Base-by-base conservation (phyloP, 2,888 invertebrate genomes). In the Vannuccia rotundouncinata region DNA sequence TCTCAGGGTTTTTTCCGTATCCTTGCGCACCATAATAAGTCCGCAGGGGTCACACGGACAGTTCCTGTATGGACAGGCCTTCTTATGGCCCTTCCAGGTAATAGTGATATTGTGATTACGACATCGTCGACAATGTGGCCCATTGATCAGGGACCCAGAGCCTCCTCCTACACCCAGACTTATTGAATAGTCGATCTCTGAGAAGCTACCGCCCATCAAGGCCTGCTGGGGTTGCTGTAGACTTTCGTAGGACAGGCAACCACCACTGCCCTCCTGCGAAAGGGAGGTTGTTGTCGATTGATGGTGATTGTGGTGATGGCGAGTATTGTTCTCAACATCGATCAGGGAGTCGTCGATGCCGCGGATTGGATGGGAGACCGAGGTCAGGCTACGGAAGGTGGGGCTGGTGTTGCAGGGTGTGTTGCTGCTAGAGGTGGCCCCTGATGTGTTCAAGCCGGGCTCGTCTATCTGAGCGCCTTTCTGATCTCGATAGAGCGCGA, bases 401-500 rank as follows among this genome's bases (percentile, higher is more conserved):
- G 59, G 1, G 1, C 29, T 30, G 27, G 77, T 30, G 27, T 10
- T 10, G 1, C 59, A 0, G 1, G 59, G 45, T 25, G 28, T n/a
- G 77, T 22, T 73, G 25, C 27, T 28, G 27, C 29, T 31, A 5
- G 31, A 75, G 22, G 10, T 22, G 2, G n/a, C 31, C 27, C 5
- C 2, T 2, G 25, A 25, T 75, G 29, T 29, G 2, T 2, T n/a
- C 5, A 2, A 2, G 2, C 2, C 5, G 2, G 75, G 22, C 2
- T 75, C 74, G 1, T 79, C 79, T 1, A 22, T 29, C 27, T 73
- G 73, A 17, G 28, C 29, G 66, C 59, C 77, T 60, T 59, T 76
- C 73, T 81, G 81, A 29, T 82, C 81, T 0, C 81, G 74, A 59
- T 81, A 81, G n/a, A 81, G 31, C n/a, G 81, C 81, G 5, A 81